Evolutionary conservation across 2,797 vertebrate species (phyloP).

Genomic region (Tangara arthus): DNA sequence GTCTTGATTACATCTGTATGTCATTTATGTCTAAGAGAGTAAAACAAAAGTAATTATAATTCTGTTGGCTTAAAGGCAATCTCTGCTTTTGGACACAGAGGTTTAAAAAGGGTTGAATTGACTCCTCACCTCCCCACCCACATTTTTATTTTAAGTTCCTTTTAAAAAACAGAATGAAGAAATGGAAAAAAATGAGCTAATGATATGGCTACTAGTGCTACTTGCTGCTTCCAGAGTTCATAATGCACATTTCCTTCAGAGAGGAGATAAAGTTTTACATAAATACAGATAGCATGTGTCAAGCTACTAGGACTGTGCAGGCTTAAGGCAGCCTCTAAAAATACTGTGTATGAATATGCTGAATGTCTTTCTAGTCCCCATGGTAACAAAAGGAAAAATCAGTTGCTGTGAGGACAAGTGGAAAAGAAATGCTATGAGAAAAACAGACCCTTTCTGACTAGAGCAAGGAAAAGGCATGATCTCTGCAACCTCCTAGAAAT

Average conservation of each 20-base stretch:
- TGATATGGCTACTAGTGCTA: neutral
- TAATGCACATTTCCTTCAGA: neutral
- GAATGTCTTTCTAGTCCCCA: conserved; percentile 44
- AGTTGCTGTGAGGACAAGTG: conserved; percentile 52
- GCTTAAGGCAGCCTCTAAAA: conserved; percentile 2
- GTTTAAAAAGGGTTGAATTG: neutral
- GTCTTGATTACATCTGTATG: neutral
- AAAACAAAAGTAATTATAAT: neutral
- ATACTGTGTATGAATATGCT: neutral
- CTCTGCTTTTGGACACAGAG: neutral
- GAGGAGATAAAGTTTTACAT: conserved; percentile 6
- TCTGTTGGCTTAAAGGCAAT: neutral
- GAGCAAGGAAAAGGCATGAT: conserved; percentile 25
- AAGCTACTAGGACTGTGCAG: neutral
- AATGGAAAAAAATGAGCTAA: neutral
- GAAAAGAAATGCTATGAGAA: conserved; percentile 60
- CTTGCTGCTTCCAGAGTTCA: neutral
- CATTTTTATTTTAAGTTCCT: neutral
- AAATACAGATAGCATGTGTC: conserved; percentile 2
- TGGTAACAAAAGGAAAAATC: conserved; percentile 52
- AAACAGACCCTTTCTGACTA: conserved; percentile 56
- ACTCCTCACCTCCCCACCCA: no score
- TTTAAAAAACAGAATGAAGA: neutral
- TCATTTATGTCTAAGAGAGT: neutral
- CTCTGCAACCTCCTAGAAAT: conserved; percentile 5